phyloP scores from a whole-genome alignment of 2,888 invertebrate genomes.

The Mythimna ferrago region DNA sequence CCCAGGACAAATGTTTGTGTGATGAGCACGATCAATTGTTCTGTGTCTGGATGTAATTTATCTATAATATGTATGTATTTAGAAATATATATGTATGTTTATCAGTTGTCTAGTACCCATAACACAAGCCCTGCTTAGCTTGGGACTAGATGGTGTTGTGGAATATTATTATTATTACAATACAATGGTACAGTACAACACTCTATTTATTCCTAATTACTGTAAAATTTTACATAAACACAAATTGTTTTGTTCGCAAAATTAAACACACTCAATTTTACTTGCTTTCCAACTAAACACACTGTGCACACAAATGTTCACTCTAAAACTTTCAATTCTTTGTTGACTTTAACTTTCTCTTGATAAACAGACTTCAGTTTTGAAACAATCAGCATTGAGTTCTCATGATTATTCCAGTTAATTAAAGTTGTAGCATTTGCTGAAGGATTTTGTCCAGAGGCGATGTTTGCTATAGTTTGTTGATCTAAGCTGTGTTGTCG shows the following conservation, averaged over 20 bases:
- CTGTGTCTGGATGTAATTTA: no score
- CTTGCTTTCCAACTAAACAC: conserved; percentile 8
- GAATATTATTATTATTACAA: no score
- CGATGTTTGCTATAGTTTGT: conserved; percentile 9
- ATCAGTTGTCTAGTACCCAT: no score
- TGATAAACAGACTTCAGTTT: conserved; percentile 33
- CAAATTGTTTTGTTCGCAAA: conserved; percentile 4
- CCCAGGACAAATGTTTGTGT: no score
- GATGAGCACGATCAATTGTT: no score
- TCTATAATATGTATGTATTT: no score
- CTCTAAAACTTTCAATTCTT: conserved; percentile 8
- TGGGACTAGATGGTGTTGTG: no score
- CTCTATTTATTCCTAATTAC: conserved; percentile 1
- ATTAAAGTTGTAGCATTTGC: conserved; percentile 37
- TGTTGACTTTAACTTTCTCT: conserved; percentile 21
- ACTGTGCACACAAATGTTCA: conserved; percentile 7
- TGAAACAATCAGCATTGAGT: conserved; percentile 39
- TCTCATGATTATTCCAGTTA: conserved; percentile 40
- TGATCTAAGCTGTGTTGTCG: not conserved
- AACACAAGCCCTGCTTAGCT: no score
- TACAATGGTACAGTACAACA: no score
- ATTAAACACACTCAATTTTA: not conserved
- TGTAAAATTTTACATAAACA: conserved; percentile 19
- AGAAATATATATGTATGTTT: no score
- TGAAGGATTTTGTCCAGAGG: conserved; percentile 7